Percentiles rank a stretch among this genome's conserved stretches.
Conservation (phyloP, 2,888 invertebrate genomes). For the Drosophila conformis region DNA sequence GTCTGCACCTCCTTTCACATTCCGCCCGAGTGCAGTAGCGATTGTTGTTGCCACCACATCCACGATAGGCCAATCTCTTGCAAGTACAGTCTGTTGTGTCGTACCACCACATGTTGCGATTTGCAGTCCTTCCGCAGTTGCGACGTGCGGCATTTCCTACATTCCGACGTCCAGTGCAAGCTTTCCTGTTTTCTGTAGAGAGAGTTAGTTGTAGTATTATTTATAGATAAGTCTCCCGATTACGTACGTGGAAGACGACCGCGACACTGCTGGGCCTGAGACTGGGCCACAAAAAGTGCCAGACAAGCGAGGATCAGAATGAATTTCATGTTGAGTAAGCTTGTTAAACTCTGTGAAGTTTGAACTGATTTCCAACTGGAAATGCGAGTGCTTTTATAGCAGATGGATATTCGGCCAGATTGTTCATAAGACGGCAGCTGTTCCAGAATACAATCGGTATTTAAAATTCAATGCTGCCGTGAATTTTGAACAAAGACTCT, state of each 20-base stretch:
- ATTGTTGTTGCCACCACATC: conserved; percentile 26
- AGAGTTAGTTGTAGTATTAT: neutral
- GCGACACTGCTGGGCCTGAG: conserved; percentile 16
- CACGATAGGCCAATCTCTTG: conserved; percentile 8
- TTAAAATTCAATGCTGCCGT: no score
- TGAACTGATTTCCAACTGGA: conserved; percentile 22
- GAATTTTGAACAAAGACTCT: no score
- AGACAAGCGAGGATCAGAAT: conserved; percentile 28
- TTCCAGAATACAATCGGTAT: neutral
- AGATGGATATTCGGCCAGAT: no score
- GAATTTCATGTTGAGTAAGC: conserved; percentile 37
- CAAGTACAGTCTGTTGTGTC: conserved; percentile 3
- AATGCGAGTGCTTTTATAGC: conserved; percentile 2
- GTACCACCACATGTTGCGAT: conserved; percentile 37
- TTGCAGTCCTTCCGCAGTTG: neutral
- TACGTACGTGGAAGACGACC: neutral
- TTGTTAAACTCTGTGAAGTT: neutral
- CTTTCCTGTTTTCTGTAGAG: neutral
- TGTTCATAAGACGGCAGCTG: neutral
- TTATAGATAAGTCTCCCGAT: no score
- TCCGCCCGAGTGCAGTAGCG: conserved; percentile 3
- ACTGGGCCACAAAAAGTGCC: conserved; percentile 25
- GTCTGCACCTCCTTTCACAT: conserved; percentile 5
- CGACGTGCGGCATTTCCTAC: neutral
- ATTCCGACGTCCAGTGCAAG: neutral